These are phyloP conservation scores for Grapholita molesta DNA, from an alignment of 1,140 invertebrate genomes.

Conservation along the genomic window DNA sequence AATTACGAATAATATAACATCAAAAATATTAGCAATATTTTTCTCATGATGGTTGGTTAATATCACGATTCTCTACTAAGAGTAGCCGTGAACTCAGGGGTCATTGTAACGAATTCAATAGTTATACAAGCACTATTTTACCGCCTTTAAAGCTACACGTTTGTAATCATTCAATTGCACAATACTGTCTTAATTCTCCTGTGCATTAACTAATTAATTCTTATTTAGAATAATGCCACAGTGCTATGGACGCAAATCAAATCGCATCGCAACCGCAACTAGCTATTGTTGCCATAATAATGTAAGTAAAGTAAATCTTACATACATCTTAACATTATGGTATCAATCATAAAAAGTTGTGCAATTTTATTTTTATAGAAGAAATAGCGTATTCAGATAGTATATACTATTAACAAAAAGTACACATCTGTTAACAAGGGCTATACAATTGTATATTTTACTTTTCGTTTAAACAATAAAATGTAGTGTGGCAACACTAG, in stretches of 20 bases:
- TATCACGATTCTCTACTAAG: constrained; percentile 50
- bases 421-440: no score
- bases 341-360: no score
- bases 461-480: not conserved
- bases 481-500: not conserved
- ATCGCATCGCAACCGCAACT: constrained; percentile 43
- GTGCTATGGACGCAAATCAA: constrained; percentile 60
- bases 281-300: constrained; percentile 38
- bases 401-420: no score
- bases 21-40: constrained; percentile 58
- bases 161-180: not conserved
- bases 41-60: constrained; percentile 53
- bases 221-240: constrained; percentile 42
- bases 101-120: constrained; percentile 48
- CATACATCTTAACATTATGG: no score
- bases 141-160: not conserved
- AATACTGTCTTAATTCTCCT: not conserved
- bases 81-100: constrained; percentile 59
- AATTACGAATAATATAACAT: constrained; percentile 23
- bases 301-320: not conserved
- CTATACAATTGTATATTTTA: not conserved
- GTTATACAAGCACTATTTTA: constrained; percentile 23
- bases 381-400: no score
- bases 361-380: no score
- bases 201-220: constrained; percentile 11